Evolutionary conservation across 2,888 invertebrate genomes (phyloP), one percentile per base, ranked within the genome.

Genomic region (Netelia inedita): DNA sequence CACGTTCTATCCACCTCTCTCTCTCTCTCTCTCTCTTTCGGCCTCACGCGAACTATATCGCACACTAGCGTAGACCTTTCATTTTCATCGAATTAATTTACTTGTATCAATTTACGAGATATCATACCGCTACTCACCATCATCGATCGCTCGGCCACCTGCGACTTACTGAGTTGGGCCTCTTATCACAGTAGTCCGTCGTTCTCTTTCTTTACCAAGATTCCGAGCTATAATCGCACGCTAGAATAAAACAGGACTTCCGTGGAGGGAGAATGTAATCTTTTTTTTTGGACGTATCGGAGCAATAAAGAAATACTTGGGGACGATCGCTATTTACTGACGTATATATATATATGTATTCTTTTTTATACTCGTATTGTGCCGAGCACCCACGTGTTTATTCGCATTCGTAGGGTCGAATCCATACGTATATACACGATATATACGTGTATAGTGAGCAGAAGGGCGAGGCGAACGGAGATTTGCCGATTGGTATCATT

Each of bases 401-500:
- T 57, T 19, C 10, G 28, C 6, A 10, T 21, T 8, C 10, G 23
- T 9, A 19, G 59, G 10, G 14, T 59, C 28, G 59, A 19, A 11
- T 19, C 57, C 21, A 59, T 35, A 71, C 10, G 19, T 53, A n/a
- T 76, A 19, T 41, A 68, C 73, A 65, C 21, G 11, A 55, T 55
- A 55, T 55, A 55, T 55, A 14, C 8, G 14, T 10, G n/a, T 50
- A 11, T 50, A 50, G 11, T 50, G 14, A n/a, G n/a, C 50, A n/a
- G 35, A 19, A 75, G 35, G 43, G 21, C 19, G 59, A 35, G 76
- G n/a, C 57, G 50, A 74, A 76, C 78, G 73, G 46, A 86, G 85
- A 87, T 87, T 85, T 87, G 84, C 84, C 85, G 86, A 88, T 87
- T 86, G 84, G 79, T 82, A 83, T 84, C 81, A 88, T 88, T 88